Evolutionary conservation across 2,797 vertebrate genomes (phyloP), one percentile per base, ranked within the genome.

Genomic region (Tragelaphus oryx): DNA sequence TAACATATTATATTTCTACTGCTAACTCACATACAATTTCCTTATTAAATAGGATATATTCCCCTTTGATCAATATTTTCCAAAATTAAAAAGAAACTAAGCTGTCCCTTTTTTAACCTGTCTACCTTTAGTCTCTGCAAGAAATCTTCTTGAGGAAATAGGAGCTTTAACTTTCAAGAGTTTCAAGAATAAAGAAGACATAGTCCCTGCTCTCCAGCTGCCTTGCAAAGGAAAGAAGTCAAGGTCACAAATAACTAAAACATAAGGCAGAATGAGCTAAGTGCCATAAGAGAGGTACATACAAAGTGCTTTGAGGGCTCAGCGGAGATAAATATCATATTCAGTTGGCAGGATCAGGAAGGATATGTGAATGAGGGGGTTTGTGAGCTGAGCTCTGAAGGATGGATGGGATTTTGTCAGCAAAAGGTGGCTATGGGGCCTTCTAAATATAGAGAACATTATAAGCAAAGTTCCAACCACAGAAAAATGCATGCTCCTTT

Each of bases 191-290:
- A 95, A 97, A 95, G 74, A 95, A 94, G 84, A 96, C 62, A 78
- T 83, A 68, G 89, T 84, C 74, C 65, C 83, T 91, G 17, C 68
- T 95, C 80, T 93, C 84, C 83, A 95, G 92, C 78, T 94, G 94
- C 89, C 85, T 82, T 88, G 30, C 41, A 54, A 28, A 93, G 17
- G 65, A 85, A 96, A 96, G 79, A 93, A 74, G 16, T 87, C 83
- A 89, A 94, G 87, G 81, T 97, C 94, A 95, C 95, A 96, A 95
- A 95, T 95, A 97, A 95, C 83, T 93, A 97, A 96, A 96, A 95
- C 90, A 93, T 96, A 96, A 94, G 86, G 89, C 81, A 83, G 89
- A 95, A 94, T 96, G 92, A 97, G 89, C 76, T 94, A 94, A 95
- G 78, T 68, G 57, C 81, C 89, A 90, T 93, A 74, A 95, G 74